Evolutionary conservation across 2,797 vertebrate genomes (phyloP), one percentile per base, ranked within the genome.

Genomic region (Rhinoraja longicauda): DNA sequence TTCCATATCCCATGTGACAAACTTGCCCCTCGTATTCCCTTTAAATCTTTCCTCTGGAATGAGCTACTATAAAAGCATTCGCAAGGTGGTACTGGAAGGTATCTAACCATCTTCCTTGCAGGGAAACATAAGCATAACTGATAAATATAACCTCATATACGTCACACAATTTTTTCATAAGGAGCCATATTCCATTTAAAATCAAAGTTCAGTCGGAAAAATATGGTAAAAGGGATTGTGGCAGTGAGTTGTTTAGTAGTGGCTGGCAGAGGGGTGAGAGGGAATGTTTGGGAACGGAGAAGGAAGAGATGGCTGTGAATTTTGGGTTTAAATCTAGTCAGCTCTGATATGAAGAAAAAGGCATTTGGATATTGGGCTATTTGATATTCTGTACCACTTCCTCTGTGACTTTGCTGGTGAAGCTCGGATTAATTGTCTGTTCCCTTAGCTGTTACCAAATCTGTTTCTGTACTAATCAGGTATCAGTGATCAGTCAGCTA

Each of bases 401-500:
- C 26, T 75, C 32, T 36, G 59, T 90, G 90, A 92, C 36, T 57
- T 53, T 73, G 21, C 90, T 53, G 92, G 70, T 73, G 36, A 73
- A 88, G 26, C 67, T 72, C 90, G 45, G 8, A 70, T 91, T 91
- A 91, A 91, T 91, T 91, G 90, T 72, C 90, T 57, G 90, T 75
- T 92, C 90, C 39, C 45, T 53, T 19, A 75, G 90, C 39, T 91
- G 36, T 45, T 91, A 39, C 67, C 90, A 91, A 53, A 72, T 91
- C 90, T 45, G 90, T 75, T 92, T 92, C 70, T 92, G 19, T 73
- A 45, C 36, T 92, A 92, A 53, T 92, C 90, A 91, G 90, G 90
- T 73, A 91, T 73, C 90, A 73, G 70, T 91, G 90, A 91, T 91
- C 90, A 26, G 39, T 92, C 90, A 92, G 70, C 90, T 75, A 92